phyloP scores from a whole-genome alignment of 1,140 invertebrate genomes.

The Drosophila ambigua region DNA sequence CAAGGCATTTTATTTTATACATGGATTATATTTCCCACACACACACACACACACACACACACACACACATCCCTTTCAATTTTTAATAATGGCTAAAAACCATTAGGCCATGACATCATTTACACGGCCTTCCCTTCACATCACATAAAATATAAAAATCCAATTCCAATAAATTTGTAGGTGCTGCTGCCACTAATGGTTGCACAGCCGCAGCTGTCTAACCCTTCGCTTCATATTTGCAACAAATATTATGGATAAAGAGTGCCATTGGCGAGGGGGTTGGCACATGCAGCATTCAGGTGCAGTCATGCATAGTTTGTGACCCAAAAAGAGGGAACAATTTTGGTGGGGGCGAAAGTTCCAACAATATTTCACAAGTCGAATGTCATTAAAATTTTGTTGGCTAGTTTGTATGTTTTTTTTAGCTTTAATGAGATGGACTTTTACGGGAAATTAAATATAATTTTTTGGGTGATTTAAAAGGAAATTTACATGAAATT shows the following conservation, averaged over 20 bases:
- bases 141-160: slow-evolving; percentile 17
- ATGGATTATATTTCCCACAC: too few species aligned
- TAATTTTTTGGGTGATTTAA: too few species aligned
- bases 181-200: slow-evolving; percentile 26
- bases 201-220: slow-evolving; percentile 40
- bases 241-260: slow-evolving; percentile 14
- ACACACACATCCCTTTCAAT: too few species aligned
- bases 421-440: too few species aligned
- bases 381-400: not conserved
- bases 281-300: slow-evolving; percentile 16
- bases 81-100: slow-evolving; percentile 42
- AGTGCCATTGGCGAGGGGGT: slow-evolving; percentile 5
- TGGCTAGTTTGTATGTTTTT: too few species aligned
- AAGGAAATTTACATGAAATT: too few species aligned
- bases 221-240: slow-evolving; percentile 36
- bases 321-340: slow-evolving; percentile 2
- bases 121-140: not conserved
- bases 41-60: too few species aligned
- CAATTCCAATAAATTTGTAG: slow-evolving; percentile 12
- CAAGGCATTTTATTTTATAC: slow-evolving; percentile 15
- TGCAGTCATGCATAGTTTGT: slow-evolving; percentile 50
- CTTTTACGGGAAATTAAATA: too few species aligned
- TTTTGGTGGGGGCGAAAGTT: not conserved
- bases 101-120: slow-evolving; percentile 49
- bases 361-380: not conserved